phyloP scores from a whole-genome alignment of 2,113 vertebrate genomes.

The Lontra canadensis region DNA sequence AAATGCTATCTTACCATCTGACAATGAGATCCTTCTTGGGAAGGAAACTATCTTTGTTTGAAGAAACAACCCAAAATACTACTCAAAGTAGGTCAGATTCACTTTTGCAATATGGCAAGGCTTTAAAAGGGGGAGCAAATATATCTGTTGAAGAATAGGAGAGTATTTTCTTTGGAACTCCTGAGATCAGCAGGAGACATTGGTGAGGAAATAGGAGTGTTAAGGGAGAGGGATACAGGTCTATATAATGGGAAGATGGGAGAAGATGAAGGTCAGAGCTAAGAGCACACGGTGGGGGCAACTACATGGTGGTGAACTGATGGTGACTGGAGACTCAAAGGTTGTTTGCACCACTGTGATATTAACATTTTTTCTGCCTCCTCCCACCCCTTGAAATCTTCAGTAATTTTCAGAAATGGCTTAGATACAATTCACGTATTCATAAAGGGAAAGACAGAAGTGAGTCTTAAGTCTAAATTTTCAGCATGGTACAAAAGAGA shows the following conservation, averaged over 20 bases:
- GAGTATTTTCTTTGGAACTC: not conserved
- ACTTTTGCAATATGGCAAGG: not conserved
- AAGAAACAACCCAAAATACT: not conserved
- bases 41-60: not conserved
- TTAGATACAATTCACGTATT: not conserved
- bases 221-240: not conserved
- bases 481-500: not conserved
- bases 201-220: not conserved
- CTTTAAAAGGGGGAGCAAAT: not conserved
- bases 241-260: not conserved
- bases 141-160: not conserved
- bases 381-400: not conserved
- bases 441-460: not conserved
- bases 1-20: not conserved
- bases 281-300: not conserved
- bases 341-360: not conserved
- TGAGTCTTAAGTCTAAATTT: not conserved
- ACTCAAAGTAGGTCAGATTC: not conserved
- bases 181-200: not conserved
- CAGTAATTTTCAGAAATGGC: not conserved
- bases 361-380: not conserved
- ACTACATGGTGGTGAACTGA: rapidly evolving
- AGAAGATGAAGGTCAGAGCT: not conserved
- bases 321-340: not conserved
- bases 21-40: not conserved